A percentile compares a stretch with the other conserved stretches of the same genome.
These are phyloP conservation scores for Anniella stebbinsi DNA, from an alignment of 2,797 vertebrate genomes.

Conservation along the genomic window DNA sequence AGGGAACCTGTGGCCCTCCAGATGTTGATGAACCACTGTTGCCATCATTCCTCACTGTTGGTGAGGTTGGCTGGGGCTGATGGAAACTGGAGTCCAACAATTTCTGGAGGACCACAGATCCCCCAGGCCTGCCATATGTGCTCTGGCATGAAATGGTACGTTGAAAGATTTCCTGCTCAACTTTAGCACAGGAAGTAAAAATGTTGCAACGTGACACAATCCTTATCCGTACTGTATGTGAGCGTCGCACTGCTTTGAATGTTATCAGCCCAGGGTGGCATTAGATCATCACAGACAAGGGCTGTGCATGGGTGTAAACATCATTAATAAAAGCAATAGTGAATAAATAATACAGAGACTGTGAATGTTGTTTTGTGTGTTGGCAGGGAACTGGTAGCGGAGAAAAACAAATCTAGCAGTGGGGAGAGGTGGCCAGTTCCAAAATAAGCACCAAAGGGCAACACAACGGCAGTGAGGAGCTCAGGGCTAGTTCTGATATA, in stretches of 20 bases:
- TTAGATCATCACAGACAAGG: slow-evolving; percentile 21
- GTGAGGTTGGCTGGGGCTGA: too few species aligned
- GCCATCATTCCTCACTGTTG: too few species aligned
- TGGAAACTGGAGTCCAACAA: too few species aligned
- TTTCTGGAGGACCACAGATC: too few species aligned
- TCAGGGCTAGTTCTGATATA: neutral
- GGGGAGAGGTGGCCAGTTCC: neutral
- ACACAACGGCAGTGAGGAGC: neutral
- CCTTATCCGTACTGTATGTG: neutral
- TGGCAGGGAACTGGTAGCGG: neutral
- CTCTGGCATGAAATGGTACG: neutral
- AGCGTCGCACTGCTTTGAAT: neutral
- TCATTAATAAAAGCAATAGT: slow-evolving; percentile 60
- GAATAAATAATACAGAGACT: neutral
- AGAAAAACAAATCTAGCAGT: neutral
- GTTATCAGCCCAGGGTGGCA: neutral
- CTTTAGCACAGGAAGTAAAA: neutral
- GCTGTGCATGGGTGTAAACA: slow-evolving; percentile 28
- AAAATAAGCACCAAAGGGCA: neutral
- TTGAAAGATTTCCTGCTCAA: slow-evolving; percentile 13
- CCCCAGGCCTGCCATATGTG: neutral
- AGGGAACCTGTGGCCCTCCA: too few species aligned
- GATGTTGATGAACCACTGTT: too few species aligned
- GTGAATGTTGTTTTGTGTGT: neutral
- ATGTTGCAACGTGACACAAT: neutral